Evolutionary conservation across 2,888 invertebrate genomes (phyloP), one percentile per base, ranked within the genome.

Genomic region (Perizoma flavofasciatum): DNA sequence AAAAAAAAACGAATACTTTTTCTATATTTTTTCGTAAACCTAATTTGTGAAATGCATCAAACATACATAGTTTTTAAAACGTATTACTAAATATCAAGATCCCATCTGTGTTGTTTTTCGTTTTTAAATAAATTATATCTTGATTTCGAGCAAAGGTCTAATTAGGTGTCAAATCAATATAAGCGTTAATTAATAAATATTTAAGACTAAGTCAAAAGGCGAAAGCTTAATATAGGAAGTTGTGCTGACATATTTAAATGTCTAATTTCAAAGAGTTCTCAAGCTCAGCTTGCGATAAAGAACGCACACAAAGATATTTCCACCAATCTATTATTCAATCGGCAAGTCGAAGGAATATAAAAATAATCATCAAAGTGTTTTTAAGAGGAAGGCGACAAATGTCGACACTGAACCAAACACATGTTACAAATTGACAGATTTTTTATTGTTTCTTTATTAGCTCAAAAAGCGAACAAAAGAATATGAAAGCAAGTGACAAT

Each of bases 291-390:
- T 73, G 78, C 73, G 81, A 82, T 81, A 85, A 85, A 74, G 80
- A 84, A 84, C 82, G 82, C 84, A 86, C 88, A 86, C 88, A 85
- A 78, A 79, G 84, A 82, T 79, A 79, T 85, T 89, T 89, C 89
- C 83, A 85, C 86, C 86, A 89, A 91, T 86, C 88, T 82, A 89
- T 91, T 90, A 88, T 86, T 90, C 90, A 75, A 83, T 91, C 90
- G 85, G 79, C 90, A 81, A 80, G 76, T 73, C 78, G 67, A 78
- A 85, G 86, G 83, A 88, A 88, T 85, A 90, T 90, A 85, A 89
- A 90, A 91, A 91, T 91, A 90, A 89, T 85, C 89, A 85, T 90
- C 90, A 90, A 91, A 90, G 90, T 85, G 83, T 89, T 89, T 89
- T 89, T 89, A 88, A 88, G 81, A 85, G 79, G 81, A 83, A 87